A percentile compares a stretch with the other conserved stretches of the same genome.
These are phyloP conservation scores for Ectropis crepuscularia DNA, from an alignment of 2,888 invertebrate genomes.

Conservation along the genomic window DNA sequence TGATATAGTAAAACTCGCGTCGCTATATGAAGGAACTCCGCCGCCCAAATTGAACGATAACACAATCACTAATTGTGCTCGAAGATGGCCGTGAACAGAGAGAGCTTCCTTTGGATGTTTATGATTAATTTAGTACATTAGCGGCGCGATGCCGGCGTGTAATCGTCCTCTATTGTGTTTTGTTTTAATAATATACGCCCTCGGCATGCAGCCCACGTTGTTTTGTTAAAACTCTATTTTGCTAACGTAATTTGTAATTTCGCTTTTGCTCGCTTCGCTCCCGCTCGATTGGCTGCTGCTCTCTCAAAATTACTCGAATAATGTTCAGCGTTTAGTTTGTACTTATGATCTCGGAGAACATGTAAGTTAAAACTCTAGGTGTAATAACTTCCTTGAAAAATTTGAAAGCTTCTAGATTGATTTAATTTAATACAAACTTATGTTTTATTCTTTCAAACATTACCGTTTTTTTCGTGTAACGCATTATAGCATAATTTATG, in stretches of 20 bases:
- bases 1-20: not conserved
- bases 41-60: conserved; percentile 55
- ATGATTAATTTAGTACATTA: conserved; percentile 56
- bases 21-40: not conserved
- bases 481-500: too few relatives aligned
- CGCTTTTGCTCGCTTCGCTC: conserved; percentile 18
- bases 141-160: conserved; percentile 37
- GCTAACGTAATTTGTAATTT: conserved; percentile 34
- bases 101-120: conserved; percentile 49
- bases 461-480: too few relatives aligned
- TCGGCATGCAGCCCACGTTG: conserved; percentile 25
- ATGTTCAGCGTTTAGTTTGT: conserved; percentile 66
- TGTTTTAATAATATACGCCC: conserved; percentile 51
- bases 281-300: conserved; percentile 17
- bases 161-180: conserved; percentile 52
- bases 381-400: not conserved
- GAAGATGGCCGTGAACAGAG: conserved; percentile 43
- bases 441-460: too few relatives aligned
- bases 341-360: conserved; percentile 9
- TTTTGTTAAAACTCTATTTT: conserved; percentile 35
- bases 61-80: conserved; percentile 52
- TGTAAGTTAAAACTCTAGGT: conserved; percentile 10
- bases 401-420: not conserved
- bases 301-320: conserved; percentile 26
- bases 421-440: too few relatives aligned